phyloP scores from a whole-genome alignment of 2,888 invertebrate genomes.

The Axea sp. region DNA sequence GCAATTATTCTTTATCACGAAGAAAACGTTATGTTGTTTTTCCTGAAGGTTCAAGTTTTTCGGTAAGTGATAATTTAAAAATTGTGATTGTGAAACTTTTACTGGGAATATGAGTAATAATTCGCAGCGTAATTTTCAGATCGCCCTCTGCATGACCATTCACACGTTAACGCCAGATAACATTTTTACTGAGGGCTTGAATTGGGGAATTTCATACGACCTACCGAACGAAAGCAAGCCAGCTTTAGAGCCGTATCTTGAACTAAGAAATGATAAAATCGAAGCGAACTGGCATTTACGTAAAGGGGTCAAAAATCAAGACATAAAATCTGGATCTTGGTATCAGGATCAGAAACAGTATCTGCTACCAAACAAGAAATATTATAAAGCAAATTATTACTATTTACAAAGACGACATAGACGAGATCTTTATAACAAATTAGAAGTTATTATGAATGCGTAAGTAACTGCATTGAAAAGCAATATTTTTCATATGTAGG shows the following conservation, averaged over 20 bases:
- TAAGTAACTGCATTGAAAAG: too few relatives aligned
- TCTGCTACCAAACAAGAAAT: slow-evolving; percentile 63
- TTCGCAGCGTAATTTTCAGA: slow-evolving; percentile 65
- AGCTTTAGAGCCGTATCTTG: slow-evolving; percentile 73
- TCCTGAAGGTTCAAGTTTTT: slow-evolving; percentile 86
- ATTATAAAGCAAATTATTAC: slow-evolving; percentile 71
- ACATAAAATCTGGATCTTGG: slow-evolving; percentile 56
- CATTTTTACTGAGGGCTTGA: slow-evolving; percentile 84
- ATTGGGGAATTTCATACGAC: slow-evolving; percentile 86
- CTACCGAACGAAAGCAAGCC: slow-evolving; percentile 78
- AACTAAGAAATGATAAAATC: slow-evolving; percentile 71
- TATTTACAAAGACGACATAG: slow-evolving; percentile 83
- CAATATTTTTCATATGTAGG: too few relatives aligned
- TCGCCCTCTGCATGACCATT: slow-evolving; percentile 83
- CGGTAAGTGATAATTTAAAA: slow-evolving; percentile 73
- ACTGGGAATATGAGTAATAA: slow-evolving; percentile 22
- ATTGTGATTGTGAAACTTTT: background rate
- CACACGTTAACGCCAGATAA: slow-evolving; percentile 75
- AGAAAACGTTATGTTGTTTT: slow-evolving; percentile 84
- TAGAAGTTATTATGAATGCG: slow-evolving; percentile 86
- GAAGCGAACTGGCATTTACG: slow-evolving; percentile 60
- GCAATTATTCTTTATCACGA: slow-evolving; percentile 80
- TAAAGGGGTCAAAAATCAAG: slow-evolving; percentile 45
- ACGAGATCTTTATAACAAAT: slow-evolving; percentile 84
- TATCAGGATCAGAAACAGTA: slow-evolving; percentile 65